A percentile compares a stretch with the other conserved stretches of the same genome.
Conservation (phyloP, 2,888 invertebrate species). For the Barypeithes pellucidus region DNA sequence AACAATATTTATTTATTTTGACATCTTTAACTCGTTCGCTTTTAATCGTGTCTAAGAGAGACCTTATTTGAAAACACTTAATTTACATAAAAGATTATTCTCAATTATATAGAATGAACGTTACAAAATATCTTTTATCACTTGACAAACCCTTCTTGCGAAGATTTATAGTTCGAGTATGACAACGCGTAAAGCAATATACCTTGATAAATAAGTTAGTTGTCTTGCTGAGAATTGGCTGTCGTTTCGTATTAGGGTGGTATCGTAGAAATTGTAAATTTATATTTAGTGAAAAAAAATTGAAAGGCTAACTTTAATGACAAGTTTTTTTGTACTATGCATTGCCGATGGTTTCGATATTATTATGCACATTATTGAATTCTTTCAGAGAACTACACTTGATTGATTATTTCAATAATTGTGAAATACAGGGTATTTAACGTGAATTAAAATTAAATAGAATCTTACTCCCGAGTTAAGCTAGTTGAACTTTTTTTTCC, state of each 20-base stretch:
- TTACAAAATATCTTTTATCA: slow-evolving; percentile 45
- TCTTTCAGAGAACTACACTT: no score
- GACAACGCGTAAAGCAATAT: slow-evolving; percentile 41
- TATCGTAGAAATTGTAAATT: background rate
- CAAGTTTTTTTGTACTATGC: no score
- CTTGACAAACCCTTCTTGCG: slow-evolving; percentile 41
- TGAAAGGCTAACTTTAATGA: no score
- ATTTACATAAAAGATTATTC: slow-evolving; percentile 29
- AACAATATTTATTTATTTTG: no score
- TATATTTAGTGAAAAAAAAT: no score
- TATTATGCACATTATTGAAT: no score
- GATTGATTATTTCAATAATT: no score
- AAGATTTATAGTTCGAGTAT: slow-evolving; percentile 44
- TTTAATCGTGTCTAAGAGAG: background rate
- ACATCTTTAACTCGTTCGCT: background rate
- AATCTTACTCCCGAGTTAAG: no score
- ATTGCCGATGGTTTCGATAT: no score
- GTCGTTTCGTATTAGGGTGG: slow-evolving; percentile 8
- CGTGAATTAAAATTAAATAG: no score
- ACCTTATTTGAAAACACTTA: slow-evolving; percentile 15
- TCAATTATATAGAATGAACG: slow-evolving; percentile 36
- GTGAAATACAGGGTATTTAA: no score
- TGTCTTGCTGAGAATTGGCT: slow-evolving; percentile 18
- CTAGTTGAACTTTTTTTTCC: no score
- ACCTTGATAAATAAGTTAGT: slow-evolving; percentile 31